A percentile compares a stretch with the other conserved stretches of the same genome.
These are phyloP conservation scores for Trachelus tabidus DNA, from an alignment of 2,888 invertebrate genomes.

Conservation along the genomic window DNA sequence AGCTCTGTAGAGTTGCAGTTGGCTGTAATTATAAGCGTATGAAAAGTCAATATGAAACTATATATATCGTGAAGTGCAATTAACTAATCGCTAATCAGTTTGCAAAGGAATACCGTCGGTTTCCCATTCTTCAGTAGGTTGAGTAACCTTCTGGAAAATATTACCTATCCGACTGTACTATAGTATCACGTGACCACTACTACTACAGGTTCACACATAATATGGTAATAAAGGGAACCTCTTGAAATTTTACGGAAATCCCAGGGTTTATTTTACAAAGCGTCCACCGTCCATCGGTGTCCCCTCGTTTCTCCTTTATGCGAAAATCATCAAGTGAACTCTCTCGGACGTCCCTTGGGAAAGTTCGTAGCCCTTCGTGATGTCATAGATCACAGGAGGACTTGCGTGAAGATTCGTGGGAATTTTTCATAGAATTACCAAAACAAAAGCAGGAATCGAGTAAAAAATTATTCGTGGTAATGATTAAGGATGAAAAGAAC, in stretches of 20 bases:
- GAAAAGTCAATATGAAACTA: not conserved
- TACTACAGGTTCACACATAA: not conserved
- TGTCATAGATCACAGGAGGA: not conserved
- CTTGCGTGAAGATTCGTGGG: not conserved
- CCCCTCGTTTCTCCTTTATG: not conserved
- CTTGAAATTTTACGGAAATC: not conserved
- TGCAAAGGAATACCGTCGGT: not conserved
- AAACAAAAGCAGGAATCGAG: not conserved
- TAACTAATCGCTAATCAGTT: not conserved
- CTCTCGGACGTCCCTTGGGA: not conserved
- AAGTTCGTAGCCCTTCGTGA: not conserved
- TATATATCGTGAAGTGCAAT: not conserved
- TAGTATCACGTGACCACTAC: not conserved
- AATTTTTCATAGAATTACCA: not conserved
- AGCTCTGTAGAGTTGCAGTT: not conserved
- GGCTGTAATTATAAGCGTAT: not conserved
- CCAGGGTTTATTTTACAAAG: not conserved
- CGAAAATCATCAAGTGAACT: not conserved
- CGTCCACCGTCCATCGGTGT: not conserved
- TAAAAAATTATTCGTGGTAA: not conserved
- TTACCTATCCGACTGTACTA: not conserved
- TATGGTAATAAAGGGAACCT: not conserved
- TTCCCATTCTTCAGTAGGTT: not conserved
- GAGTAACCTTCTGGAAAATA: not conserved
- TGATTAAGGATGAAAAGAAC: not conserved